Evolutionary conservation across 2,888 invertebrate species (phyloP).

Genomic region (Pheosia gnoma): DNA sequence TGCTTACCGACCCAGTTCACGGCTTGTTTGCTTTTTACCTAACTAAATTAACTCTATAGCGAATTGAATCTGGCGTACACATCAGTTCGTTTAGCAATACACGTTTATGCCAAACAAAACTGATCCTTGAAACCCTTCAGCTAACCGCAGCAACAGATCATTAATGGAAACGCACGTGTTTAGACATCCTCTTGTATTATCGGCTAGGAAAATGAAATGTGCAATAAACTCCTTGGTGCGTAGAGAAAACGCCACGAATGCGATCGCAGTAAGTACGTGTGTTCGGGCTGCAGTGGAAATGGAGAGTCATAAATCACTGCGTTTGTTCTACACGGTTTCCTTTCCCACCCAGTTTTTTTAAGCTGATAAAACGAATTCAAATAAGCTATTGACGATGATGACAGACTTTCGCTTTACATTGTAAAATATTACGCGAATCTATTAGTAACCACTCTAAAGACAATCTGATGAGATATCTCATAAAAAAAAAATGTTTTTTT

Average conservation of each 20-base stretch:
- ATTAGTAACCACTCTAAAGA: slow-evolving; percentile 13
- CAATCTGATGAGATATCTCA: background rate
- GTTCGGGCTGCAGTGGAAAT: slow-evolving; percentile 47
- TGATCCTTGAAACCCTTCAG: background rate
- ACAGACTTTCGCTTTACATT: slow-evolving; percentile 49
- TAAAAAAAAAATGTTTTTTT: background rate
- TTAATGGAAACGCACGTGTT: background rate
- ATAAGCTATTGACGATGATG: slow-evolving; percentile 49
- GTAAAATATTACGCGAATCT: slow-evolving; percentile 34
- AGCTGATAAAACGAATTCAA: slow-evolving; percentile 49
- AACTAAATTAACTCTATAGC: slow-evolving; percentile 55
- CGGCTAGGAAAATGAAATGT: slow-evolving; percentile 2
- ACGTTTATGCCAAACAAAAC: background rate
- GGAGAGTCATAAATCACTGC: slow-evolving; percentile 54
- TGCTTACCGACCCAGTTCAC: slow-evolving; percentile 70
- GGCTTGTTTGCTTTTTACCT: slow-evolving; percentile 65
- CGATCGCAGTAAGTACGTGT: slow-evolving; percentile 41
- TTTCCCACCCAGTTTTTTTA: slow-evolving; percentile 59
- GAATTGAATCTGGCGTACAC: slow-evolving; percentile 47
- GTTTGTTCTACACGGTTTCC: slow-evolving; percentile 62
- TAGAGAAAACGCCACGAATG: slow-evolving; percentile 42
- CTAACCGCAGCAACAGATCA: background rate
- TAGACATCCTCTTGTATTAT: slow-evolving; percentile 2
- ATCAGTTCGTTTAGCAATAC: slow-evolving; percentile 2
- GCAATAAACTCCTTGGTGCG: slow-evolving; percentile 20